phyloP scores from a whole-genome alignment of 2,888 invertebrate genomes.

The Quadriops clusia region DNA sequence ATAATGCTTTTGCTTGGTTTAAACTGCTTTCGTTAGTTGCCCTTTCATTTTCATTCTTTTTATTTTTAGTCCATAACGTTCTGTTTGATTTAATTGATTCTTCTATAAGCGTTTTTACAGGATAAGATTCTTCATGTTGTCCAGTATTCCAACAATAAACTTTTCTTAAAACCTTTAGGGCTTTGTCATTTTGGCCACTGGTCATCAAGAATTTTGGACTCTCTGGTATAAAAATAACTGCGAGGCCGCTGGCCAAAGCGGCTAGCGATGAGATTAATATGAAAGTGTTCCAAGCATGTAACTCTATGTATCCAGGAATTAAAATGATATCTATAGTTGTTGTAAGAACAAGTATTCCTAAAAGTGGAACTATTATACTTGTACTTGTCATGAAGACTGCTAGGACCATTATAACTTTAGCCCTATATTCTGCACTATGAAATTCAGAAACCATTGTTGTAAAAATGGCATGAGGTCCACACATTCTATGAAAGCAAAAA shows the following conservation, averaged over 20 bases:
- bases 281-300: conserved; percentile 51
- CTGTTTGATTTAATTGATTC: too few species aligned
- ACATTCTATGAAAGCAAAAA: too few species aligned
- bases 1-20: too few species aligned
- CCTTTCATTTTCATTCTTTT: too few species aligned
- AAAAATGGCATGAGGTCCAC: conserved; percentile 63
- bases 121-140: conserved; percentile 44
- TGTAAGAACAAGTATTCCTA: too few species aligned
- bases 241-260: conserved; percentile 50
- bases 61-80: too few species aligned
- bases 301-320: too few species aligned
- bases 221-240: conserved; percentile 50
- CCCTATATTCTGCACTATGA: conserved; percentile 52
- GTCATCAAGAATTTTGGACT: conserved; percentile 64
- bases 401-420: conserved; percentile 50
- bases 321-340: too few species aligned
- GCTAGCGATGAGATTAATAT: conserved; percentile 48
- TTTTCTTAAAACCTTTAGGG: conserved; percentile 44
- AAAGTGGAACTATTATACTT: too few species aligned
- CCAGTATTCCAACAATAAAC: conserved; percentile 54
- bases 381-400: too few species aligned
- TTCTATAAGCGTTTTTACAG: too few species aligned
- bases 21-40: too few species aligned
- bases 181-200: conserved; percentile 48
- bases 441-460: conserved; percentile 63